Base-by-base conservation (phyloP, 1,140 invertebrate genomes). In the Brachionus calyciflorus region DNA sequence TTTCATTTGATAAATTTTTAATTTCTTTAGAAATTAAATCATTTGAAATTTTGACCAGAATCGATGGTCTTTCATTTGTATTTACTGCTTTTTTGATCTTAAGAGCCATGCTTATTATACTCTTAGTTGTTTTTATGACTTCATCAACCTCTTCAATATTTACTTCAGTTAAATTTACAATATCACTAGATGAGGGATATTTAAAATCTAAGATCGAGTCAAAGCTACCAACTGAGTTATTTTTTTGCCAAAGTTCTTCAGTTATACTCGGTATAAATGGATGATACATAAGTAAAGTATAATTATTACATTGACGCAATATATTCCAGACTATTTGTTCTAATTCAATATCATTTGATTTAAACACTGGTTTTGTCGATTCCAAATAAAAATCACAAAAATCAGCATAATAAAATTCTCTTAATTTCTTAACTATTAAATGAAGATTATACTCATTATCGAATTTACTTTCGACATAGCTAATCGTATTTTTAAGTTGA, bases 381-480 rank as follows among this genome's bases (percentile, higher is more conserved):
- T 93, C 93, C 88, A 99, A 87, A 83, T 99, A 99, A 77, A 98
- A 91, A 84, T 99, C 96, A 85, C 96, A 99, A 46, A 57, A 55
- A 41, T 76, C 70, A 12, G 17, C 49, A 28, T 55, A 55, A 37
- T 55, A 76, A 37, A 55, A 76, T 46, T 76, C 70, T 46, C 70
- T 33, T 30, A 76, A 30, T 30, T 48, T 44, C 30, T 55, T 76
- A 19, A 76, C 30, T 17, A 55, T 44, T 12, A 76, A 28, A 46
- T 76, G 70, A 37, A 76, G 46, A 17, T 33, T 76, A 26, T 55
- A 76, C 3, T 60, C 49, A 19, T n/a, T 37, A 0, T 9, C 46
- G n/a, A 1, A 99, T 87, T 81, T 99, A 95, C 81, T 98, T 98
- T 4, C 97, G 87, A 95, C 96, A 99, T 78, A 99, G 90, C 82